Evolutionary conservation across 2,797 vertebrate genomes (phyloP), one percentile per base, ranked within the genome.

Genomic region (Diceros bicornis): DNA sequence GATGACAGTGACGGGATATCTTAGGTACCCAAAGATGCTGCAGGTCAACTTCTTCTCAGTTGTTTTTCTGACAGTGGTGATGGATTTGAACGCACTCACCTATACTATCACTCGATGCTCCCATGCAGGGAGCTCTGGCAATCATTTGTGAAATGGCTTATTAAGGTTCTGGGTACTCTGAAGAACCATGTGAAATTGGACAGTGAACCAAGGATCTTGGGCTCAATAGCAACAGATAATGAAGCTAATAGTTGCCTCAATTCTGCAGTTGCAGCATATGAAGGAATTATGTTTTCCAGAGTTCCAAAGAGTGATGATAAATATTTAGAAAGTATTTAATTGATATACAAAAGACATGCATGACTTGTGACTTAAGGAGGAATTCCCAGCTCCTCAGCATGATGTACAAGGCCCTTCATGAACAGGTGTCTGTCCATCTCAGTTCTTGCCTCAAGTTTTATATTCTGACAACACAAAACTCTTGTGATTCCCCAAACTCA

Each of bases 81-180:
- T n/a, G 9, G 57, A 81, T 50, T 34, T 94, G 75, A 94, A 74
- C 27, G 52, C 66, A 41, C 32, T 66, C 4, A 59, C 14, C 29
- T 44, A 37, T 0, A 2, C 25, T 27, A 23, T 21, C 4, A 25
- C 18, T 37, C 0, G 1, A 11, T 34, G 23, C 10, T 64, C 52
- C 57, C 13, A 6, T 20, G 62, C 20, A 57, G 12, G 14, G 87
- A 96, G 71, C 17, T 32, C 82, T 3, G 41, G n/a, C 37, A 59
- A 23, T 37, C 47, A 57, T 62, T 50, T 61, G 69, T 93, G 84
- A 95, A 81, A 71, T 3, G n/a, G 32, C 7, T 81, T 9, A n/a
- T 88, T 44, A 61, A 32, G 23, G 79, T 59, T 75, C 44, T 20
- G 21, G 12, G 34, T 57, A 57, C 21, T 34, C 21, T 62, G 16